These are phyloP conservation scores for Eugnorisma glareosa DNA, from an alignment of 2,888 invertebrate genomes.

Conservation along the genomic window DNA sequence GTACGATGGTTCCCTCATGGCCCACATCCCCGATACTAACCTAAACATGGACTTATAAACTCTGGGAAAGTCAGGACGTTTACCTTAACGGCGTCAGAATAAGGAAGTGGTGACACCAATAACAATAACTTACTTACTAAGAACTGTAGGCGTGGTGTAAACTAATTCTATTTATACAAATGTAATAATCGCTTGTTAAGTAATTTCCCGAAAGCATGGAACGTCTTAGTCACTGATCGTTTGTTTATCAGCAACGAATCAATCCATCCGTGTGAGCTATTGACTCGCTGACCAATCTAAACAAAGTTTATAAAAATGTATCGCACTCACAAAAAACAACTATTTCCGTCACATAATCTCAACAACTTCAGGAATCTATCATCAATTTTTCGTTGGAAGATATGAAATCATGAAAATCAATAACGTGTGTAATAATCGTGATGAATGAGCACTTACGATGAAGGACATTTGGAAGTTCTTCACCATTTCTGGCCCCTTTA, in stretches of 20 bases:
- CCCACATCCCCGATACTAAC: slow-evolving; percentile 40
- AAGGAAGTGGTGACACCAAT: slow-evolving; percentile 9
- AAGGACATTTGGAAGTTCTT: slow-evolving; percentile 83
- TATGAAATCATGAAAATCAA: slow-evolving; percentile 21
- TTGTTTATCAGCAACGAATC: slow-evolving; percentile 53
- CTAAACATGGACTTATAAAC: slow-evolving; percentile 44
- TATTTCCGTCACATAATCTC: slow-evolving; percentile 50
- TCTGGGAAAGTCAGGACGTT: slow-evolving; percentile 19
- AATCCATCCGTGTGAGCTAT: slow-evolving; percentile 46
- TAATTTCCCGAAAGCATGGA: slow-evolving; percentile 39
- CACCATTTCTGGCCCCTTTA: slow-evolving; percentile 62
- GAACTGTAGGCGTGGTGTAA: slow-evolving; percentile 20
- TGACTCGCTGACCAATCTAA: slow-evolving; percentile 50
- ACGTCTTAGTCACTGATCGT: slow-evolving; percentile 44
- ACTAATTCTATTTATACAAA: slow-evolving; percentile 25
- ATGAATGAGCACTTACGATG: slow-evolving; percentile 77
- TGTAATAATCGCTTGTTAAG: slow-evolving; percentile 25
- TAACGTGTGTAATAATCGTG: slow-evolving; percentile 13
- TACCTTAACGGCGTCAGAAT: background rate
- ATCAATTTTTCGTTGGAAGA: slow-evolving; percentile 43
- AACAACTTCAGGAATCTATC: slow-evolving; percentile 40
- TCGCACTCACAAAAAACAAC: slow-evolving; percentile 25
- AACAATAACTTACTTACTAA: slow-evolving; percentile 6
- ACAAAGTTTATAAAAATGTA: slow-evolving; percentile 42
- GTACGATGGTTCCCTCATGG: slow-evolving; percentile 58